Percentiles rank a stretch among this genome's conserved stretches.
Evolutionary conservation across 2,113 vertebrate species (phyloP).

Genomic region (Cavia aperea): DNA sequence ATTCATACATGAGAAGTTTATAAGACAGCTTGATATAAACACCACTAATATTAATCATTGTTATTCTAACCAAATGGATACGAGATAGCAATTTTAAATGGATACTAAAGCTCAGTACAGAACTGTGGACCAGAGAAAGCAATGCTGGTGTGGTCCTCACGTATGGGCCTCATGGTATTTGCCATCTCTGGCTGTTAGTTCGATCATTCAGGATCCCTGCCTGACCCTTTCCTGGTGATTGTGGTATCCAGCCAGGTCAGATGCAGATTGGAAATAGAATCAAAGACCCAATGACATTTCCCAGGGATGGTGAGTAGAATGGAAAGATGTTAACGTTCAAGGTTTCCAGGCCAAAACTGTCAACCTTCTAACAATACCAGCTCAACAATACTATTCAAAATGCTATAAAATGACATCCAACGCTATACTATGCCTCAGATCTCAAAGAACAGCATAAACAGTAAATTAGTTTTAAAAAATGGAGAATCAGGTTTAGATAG

Average conservation of each 20-base stretch:
- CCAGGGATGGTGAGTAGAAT: neutral
- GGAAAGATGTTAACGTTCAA: neutral
- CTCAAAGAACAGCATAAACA: neutral
- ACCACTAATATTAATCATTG: neutral
- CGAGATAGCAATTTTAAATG: neutral
- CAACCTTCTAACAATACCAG: neutral
- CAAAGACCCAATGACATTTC: neutral
- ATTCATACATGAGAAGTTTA: neutral
- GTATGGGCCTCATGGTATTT: neutral
- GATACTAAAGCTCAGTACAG: neutral
- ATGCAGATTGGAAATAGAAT: accelerated
- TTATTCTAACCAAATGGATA: neutral
- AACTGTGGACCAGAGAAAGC: neutral
- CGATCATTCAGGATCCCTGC: neutral
- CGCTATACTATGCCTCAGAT: neutral
- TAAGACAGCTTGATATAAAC: neutral
- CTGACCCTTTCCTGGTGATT: accelerated
- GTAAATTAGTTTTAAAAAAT: neutral
- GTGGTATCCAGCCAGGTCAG: neutral
- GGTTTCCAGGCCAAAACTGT: neutral
- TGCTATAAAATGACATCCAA: neutral
- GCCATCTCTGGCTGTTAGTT: neutral
- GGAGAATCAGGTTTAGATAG: neutral
- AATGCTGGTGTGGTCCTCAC: neutral
- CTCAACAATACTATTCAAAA: neutral